These are phyloP conservation scores for Gracilinanus agilis DNA, from an alignment of 2,113 vertebrate species.

Conservation along the genomic window DNA sequence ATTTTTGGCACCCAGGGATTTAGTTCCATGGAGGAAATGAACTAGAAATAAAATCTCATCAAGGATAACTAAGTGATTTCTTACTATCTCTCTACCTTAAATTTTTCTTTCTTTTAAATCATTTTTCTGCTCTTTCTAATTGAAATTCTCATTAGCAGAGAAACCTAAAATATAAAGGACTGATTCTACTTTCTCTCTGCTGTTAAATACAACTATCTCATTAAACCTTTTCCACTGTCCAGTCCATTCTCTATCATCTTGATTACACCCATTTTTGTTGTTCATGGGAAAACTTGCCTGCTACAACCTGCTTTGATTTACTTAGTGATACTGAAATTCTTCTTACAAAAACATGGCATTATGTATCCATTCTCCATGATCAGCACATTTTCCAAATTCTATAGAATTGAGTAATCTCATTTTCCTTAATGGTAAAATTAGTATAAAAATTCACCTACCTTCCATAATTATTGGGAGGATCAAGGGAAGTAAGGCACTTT, in stretches of 20 bases:
- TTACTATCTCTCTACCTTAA: not conserved
- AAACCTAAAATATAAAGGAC: not conserved
- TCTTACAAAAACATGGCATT: not conserved
- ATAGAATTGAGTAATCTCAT: not conserved
- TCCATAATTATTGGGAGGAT: not conserved
- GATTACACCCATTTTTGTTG: not conserved
- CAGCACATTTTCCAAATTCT: not conserved
- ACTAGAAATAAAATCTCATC: not conserved
- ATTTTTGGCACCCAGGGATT: not conserved
- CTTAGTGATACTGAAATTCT: not conserved
- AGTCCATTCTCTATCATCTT: not conserved
- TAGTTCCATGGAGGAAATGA: not conserved
- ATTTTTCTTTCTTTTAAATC: not conserved
- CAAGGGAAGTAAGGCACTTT: not conserved
- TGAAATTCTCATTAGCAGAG: not conserved
- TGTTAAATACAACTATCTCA: not conserved
- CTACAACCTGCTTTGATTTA: not conserved
- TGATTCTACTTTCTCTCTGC: not conserved
- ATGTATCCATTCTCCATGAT: not conserved
- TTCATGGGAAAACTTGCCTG: not conserved
- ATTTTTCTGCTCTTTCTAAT: not conserved
- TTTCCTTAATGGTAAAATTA: not conserved
- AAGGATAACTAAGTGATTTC: not conserved
- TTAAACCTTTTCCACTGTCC: not conserved
- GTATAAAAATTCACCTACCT: not conserved